Base-by-base conservation (phyloP, 2,113 vertebrate genomes). In the Corythoichthys haematopterus region DNA sequence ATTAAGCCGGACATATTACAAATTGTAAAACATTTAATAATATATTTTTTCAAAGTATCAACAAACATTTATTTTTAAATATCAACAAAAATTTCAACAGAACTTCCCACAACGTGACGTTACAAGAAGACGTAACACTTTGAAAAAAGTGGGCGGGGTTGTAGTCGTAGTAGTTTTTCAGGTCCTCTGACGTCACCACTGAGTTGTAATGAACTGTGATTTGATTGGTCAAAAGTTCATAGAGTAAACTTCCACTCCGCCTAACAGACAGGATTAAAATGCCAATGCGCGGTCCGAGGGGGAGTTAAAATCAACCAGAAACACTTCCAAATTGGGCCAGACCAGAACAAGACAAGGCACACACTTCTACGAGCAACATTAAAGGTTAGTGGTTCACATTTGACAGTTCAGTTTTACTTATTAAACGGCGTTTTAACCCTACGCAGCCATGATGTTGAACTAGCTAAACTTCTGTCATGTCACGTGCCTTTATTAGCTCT, bases 221-320 rank as follows among this genome's bases (percentile, higher is more conserved):
- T 59, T 79, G 40, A 86, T 89, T 86, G 85, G 86, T 65, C 74
- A 0, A 77, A 86, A 86, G 80, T 85, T 78, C 2, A 5, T 0
- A 12, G 14, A n/a, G 13, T 70, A 55, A 2, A 10, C 56, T 35
- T 48, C 1, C 6, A 3, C 66, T 12, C 79, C 80, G 75, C 80
- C 80, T 38, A 8, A 8, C n/a, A 14, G 61, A 3, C 2, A 0
- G 33, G 46, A 51, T n/a, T 51, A 37, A 52, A 48, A 61, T n/a
- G n/a, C 16, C 60, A 46, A 62, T 46, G 20, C 13, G 40, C 4
- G n/a, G 10, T 14, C 4, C 38, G n/a, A 8, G 8, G 1, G 15
- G 2, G 16, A n/a, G 11, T 43, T 20, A 4, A 45, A 20, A 16
- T 37, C 10, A 43, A 3, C 3, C 16, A 28, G n/a, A 61, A 45